Conservation (phyloP, 2,797 vertebrate genomes). For the Lithobates sylvaticus region DNA sequence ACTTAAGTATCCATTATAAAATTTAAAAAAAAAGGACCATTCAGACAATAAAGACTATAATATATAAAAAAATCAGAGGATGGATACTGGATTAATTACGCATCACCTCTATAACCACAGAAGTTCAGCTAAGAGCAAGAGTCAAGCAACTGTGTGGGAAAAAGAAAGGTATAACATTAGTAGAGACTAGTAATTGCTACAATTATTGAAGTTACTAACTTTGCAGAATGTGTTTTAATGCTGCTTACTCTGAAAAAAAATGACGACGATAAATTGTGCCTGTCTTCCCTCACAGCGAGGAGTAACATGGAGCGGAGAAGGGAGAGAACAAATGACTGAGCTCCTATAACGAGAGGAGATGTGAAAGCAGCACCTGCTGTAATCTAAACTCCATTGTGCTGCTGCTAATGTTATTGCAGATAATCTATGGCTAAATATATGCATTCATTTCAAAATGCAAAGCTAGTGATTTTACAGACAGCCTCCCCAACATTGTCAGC, state of each 20-base stretch:
- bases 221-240: slow-evolving; percentile 55
- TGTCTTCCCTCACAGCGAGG: slow-evolving; percentile 53
- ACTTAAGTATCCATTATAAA: background rate
- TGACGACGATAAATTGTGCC: slow-evolving; percentile 50
- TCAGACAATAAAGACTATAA: background rate
- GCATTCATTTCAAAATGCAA: background rate
- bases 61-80: background rate
- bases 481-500: background rate
- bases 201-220: slow-evolving; percentile 59
- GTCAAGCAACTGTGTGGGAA: slow-evolving; percentile 1
- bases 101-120: slow-evolving; percentile 22
- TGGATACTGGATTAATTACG: slow-evolving; percentile 15
- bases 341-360: background rate
- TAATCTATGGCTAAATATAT: background rate
- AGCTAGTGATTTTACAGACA: background rate
- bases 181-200: slow-evolving; percentile 57
- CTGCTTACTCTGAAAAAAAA: slow-evolving; percentile 56
- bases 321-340: slow-evolving; percentile 37
- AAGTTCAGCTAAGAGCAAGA: slow-evolving; percentile 16
- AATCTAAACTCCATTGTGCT: background rate
- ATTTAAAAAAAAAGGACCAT: background rate
- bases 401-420: slow-evolving; percentile 5
- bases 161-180: slow-evolving; percentile 47
- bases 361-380: slow-evolving; percentile 6
- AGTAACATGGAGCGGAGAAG: slow-evolving; percentile 1